These are phyloP conservation scores for Whitmania pigra DNA, from an alignment of 1,140 invertebrate species.

Conservation along the genomic window DNA sequence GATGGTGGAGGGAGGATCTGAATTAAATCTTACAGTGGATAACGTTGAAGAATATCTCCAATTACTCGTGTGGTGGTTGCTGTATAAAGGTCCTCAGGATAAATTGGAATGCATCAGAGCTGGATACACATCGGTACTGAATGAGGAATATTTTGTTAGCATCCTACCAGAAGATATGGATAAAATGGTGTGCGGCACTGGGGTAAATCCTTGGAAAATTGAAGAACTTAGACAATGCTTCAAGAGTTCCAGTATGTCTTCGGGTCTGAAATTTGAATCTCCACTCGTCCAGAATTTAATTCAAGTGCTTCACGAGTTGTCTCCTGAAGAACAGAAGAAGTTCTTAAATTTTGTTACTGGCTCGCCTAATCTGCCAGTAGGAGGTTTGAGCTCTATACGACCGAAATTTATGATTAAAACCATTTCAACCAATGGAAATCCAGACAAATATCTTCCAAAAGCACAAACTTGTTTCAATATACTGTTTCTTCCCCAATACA, in stretches of 20 bases:
- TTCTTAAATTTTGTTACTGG: slow-evolving; percentile 98
- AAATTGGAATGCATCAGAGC: slow-evolving; percentile 94
- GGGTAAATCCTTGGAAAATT: slow-evolving; percentile 60
- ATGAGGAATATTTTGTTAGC: slow-evolving; percentile 67
- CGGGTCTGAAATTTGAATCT: slow-evolving; percentile 83
- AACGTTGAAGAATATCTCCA: slow-evolving; percentile 88
- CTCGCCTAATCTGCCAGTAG: slow-evolving; percentile 87
- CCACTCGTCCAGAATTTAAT: slow-evolving; percentile 83
- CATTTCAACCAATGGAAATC: too few relatives aligned
- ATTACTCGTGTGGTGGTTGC: slow-evolving; percentile 70
- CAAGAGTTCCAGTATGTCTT: too few relatives aligned
- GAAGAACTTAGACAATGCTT: slow-evolving; percentile 82
- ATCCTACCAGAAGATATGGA: slow-evolving; percentile 96
- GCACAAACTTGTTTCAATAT: too few relatives aligned
- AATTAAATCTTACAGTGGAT: slow-evolving; percentile 73
- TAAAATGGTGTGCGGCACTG: slow-evolving; percentile 84
- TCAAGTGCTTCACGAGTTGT: slow-evolving; percentile 78
- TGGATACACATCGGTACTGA: slow-evolving; percentile 93
- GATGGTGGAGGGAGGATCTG: slow-evolving; percentile 77
- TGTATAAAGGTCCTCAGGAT: slow-evolving; percentile 74
- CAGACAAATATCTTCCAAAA: too few relatives aligned
- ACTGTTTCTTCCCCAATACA: too few relatives aligned
- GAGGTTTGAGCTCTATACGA: slow-evolving; percentile 52
- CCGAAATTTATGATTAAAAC: too few relatives aligned
- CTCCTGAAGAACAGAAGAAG: slow-evolving; percentile 73